Evolutionary conservation across 2,113 vertebrate species (phyloP).

Genomic region (Galbula dea): DNA sequence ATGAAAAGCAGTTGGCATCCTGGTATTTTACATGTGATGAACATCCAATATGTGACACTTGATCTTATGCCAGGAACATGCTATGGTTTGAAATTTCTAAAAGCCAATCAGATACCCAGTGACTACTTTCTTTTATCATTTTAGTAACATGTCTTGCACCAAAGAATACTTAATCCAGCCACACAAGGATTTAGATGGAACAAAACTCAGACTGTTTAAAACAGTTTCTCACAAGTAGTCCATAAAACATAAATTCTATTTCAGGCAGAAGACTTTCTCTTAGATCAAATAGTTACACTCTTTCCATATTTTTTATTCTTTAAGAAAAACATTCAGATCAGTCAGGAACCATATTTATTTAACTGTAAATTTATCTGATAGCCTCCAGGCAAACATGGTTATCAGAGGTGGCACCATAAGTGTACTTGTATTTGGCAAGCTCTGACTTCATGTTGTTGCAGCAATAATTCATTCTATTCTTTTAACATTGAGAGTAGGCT

Average conservation of each 20-base stretch:
- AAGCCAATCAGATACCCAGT: neutral
- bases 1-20: conserved; percentile 48
- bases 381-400: neutral
- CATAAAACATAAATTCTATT: neutral
- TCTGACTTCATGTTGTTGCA: neutral
- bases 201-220: neutral
- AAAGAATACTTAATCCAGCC: conserved; percentile 8
- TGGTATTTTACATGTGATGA: conserved; percentile 45
- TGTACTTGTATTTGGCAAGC: neutral
- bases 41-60: conserved; percentile 43
- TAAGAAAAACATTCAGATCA: neutral
- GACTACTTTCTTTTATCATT: conserved; percentile 24
- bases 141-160: neutral
- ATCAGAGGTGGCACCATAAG: neutral
- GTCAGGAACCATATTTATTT: neutral
- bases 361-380: neutral
- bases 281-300: neutral
- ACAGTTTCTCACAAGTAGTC: neutral
- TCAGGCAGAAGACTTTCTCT: neutral
- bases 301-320: neutral
- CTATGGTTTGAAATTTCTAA: neutral
- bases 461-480: neutral
- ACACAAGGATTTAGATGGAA: neutral
- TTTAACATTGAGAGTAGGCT: neutral
- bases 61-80: conserved; percentile 29